Percentiles rank a stretch among this genome's conserved stretches.
Evolutionary conservation across 2,113 vertebrate species (phyloP).

Genomic region (Merops nubicus): DNA sequence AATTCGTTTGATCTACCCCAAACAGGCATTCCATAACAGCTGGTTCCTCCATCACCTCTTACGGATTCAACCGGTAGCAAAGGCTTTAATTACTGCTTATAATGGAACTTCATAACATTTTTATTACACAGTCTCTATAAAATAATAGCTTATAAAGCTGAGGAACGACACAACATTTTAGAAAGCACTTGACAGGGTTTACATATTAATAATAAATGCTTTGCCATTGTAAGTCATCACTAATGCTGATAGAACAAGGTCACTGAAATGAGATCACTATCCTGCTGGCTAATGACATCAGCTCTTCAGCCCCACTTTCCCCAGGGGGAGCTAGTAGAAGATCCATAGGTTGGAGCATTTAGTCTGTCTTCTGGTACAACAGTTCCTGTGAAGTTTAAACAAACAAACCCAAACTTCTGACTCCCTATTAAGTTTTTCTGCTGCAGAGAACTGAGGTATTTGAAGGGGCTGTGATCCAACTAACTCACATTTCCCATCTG

Average conservation of each 20-base stretch:
- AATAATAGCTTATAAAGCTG: not conserved
- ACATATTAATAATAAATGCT: not conserved
- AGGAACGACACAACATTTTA: not conserved
- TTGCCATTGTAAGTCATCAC: not conserved
- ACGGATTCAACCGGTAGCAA: not conserved
- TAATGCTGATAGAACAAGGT: not conserved
- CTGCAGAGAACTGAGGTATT: not conserved
- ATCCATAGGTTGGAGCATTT: not conserved
- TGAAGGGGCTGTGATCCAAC: not conserved
- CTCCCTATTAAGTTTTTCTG: not conserved
- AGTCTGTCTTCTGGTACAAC: not conserved
- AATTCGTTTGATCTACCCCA: not conserved
- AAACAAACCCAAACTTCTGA: not conserved
- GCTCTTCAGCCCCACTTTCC: not conserved
- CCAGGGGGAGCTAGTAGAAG: not conserved
- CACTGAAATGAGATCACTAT: not conserved
- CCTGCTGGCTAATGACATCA: not conserved
- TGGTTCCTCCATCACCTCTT: not conserved
- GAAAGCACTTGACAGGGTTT: conserved; percentile 4
- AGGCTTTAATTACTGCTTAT: not conserved
- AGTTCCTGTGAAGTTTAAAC: not conserved
- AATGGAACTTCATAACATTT: not conserved
- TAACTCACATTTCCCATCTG: not conserved
- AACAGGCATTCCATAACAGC: not conserved
- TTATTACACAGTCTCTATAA: not conserved